Evolutionary conservation across 2,888 invertebrate genomes (phyloP).

Genomic region (Heliconius charithonia): DNA sequence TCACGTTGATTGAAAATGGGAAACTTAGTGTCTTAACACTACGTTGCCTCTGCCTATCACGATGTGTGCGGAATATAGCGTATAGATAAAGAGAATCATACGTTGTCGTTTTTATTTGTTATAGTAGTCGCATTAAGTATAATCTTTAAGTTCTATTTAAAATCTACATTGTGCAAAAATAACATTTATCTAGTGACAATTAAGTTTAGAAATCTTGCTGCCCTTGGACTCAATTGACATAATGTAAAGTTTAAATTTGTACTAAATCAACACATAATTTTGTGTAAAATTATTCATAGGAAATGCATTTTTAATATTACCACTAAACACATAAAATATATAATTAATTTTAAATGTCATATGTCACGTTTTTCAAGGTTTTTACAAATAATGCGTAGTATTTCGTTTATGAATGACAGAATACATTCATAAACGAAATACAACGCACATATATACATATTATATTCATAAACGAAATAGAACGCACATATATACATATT

Average conservation of each 20-base stretch:
- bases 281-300: slow-evolving; percentile 40
- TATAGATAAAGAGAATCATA: no score
- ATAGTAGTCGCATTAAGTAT: background rate
- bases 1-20: no score
- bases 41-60: no score
- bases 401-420: background rate
- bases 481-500: no score
- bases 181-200: slow-evolving; percentile 23
- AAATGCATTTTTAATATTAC: slow-evolving; percentile 40
- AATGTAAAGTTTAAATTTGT: slow-evolving; percentile 30
- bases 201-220: slow-evolving; percentile 34
- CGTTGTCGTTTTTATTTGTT: background rate
- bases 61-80: no score
- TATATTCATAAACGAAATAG: no score
- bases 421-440: no score
- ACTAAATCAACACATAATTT: slow-evolving; percentile 34
- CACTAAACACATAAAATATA: background rate
- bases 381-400: background rate
- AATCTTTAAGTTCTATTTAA: background rate
- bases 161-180: slow-evolving; percentile 9
- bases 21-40: no score
- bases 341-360: slow-evolving; percentile 11
- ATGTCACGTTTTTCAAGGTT: background rate
- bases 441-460: no score
- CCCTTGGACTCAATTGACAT: slow-evolving; percentile 37